Evolutionary conservation across 2,113 vertebrate genomes (phyloP).

Genomic region (Ranitomeya imitator): DNA sequence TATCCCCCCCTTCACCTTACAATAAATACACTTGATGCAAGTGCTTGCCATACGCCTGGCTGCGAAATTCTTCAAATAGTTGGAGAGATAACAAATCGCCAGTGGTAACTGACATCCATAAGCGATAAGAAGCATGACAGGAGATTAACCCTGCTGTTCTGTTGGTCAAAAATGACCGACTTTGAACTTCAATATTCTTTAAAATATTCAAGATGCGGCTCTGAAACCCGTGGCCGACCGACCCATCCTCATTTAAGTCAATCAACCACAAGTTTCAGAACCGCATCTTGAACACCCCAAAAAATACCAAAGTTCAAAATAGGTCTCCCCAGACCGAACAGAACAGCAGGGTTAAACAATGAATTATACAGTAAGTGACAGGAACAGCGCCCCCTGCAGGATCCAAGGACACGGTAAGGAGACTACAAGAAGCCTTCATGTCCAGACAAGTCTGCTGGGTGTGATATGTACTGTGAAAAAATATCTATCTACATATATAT

Average conservation of each 20-base stretch:
- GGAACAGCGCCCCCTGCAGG: constrained; percentile 27
- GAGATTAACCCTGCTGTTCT: too few relatives aligned
- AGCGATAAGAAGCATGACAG: background rate
- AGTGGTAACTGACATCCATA: constrained; percentile 36
- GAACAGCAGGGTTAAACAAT: too few relatives aligned
- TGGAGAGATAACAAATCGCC: constrained; percentile 39
- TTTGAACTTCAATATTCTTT: too few relatives aligned
- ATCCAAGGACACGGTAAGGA: background rate
- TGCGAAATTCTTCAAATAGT: constrained; percentile 42
- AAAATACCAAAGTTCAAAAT: too few relatives aligned
- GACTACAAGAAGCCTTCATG: background rate
- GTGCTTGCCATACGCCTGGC: constrained; percentile 11
- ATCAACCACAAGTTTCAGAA: too few relatives aligned
- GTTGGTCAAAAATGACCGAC: too few relatives aligned
- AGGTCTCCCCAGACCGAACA: too few relatives aligned
- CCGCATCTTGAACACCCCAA: too few relatives aligned
- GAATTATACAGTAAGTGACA: background rate
- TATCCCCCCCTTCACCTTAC: background rate
- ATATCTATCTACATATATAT: too few relatives aligned
- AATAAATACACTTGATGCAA: constrained; percentile 9
- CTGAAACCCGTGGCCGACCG: too few relatives aligned
- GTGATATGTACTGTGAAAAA: background rate
- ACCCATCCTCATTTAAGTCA: too few relatives aligned
- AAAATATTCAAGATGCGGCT: too few relatives aligned
- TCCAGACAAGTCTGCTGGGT: background rate